These are phyloP conservation scores for Gymnosoma rotundatum DNA, from an alignment of 2,888 invertebrate species.

Conservation along the genomic window DNA sequence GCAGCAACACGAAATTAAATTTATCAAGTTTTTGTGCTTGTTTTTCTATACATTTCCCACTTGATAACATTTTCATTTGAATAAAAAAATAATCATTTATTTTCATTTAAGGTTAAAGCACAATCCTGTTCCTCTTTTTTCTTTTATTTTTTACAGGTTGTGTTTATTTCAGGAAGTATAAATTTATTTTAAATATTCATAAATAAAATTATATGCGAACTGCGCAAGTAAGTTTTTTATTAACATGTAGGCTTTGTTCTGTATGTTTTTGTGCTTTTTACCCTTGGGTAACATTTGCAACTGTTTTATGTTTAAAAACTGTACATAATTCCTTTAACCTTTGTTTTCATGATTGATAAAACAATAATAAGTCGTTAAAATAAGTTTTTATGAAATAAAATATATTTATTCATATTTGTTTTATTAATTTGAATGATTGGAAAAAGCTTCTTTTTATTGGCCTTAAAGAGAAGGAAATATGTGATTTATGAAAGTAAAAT, in stretches of 20 bases:
- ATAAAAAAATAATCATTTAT: slow-evolving; percentile 2
- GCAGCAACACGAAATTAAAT: slow-evolving; percentile 56
- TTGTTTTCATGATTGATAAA: slow-evolving; percentile 14
- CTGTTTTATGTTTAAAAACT: slow-evolving; percentile 17
- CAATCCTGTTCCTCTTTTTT: background rate
- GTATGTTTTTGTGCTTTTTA: background rate
- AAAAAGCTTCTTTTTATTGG: too few relatives aligned
- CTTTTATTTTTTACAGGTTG: slow-evolving; percentile 6
- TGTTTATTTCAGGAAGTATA: slow-evolving; percentile 50
- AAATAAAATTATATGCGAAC: too few relatives aligned
- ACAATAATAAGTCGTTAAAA: slow-evolving; percentile 30
- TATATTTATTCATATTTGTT: too few relatives aligned
- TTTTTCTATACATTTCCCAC: background rate
- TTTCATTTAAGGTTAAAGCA: slow-evolving; percentile 14
- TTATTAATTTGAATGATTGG: too few relatives aligned
- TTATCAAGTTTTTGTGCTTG: slow-evolving; percentile 16
- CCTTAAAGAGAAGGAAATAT: too few relatives aligned
- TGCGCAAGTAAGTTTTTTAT: too few relatives aligned
- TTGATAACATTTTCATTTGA: background rate
- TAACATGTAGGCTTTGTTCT: background rate
- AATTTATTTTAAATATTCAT: slow-evolving; percentile 28
- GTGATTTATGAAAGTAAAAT: too few relatives aligned
- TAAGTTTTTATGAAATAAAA: slow-evolving; percentile 12
- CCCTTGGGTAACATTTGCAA: slow-evolving; percentile 18
- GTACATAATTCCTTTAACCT: background rate